A percentile compares a stretch with the other conserved stretches of the same genome.
These are phyloP conservation scores for Bugula neritina DNA, from an alignment of 2,888 invertebrate species.

Conservation along the genomic window DNA sequence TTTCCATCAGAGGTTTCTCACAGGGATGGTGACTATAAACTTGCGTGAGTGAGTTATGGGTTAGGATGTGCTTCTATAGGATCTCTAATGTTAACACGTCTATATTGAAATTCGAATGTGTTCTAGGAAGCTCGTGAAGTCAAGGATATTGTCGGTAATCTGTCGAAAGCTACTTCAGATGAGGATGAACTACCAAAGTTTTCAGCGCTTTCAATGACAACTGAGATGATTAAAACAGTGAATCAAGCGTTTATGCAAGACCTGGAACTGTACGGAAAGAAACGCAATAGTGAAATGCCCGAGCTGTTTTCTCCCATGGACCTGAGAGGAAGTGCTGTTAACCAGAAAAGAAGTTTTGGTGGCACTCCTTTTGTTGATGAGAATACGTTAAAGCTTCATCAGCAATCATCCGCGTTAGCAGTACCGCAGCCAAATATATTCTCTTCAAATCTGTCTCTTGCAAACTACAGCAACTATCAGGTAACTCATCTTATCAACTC, in stretches of 20 bases:
- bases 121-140: background rate
- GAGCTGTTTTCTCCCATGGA: background rate
- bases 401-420: background rate
- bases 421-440: background rate
- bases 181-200: background rate
- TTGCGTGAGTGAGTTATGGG: too few relatives aligned
- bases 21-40: too few relatives aligned
- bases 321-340: background rate
- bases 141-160: background rate
- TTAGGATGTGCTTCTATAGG: too few relatives aligned
- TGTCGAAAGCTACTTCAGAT: background rate
- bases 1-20: too few relatives aligned
- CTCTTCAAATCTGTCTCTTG: background rate
- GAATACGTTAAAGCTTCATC: background rate
- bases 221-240: background rate
- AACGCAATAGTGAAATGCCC: background rate
- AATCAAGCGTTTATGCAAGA: constrained; percentile 16
- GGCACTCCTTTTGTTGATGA: background rate
- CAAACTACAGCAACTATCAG: too few relatives aligned
- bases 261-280: background rate
- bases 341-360: too few relatives aligned
- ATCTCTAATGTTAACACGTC: too few relatives aligned
- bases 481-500: too few relatives aligned
- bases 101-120: too few relatives aligned
- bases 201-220: background rate